Evolutionary conservation across 1,140 invertebrate species (phyloP).

Genomic region (Pachypeltis micranthus): DNA sequence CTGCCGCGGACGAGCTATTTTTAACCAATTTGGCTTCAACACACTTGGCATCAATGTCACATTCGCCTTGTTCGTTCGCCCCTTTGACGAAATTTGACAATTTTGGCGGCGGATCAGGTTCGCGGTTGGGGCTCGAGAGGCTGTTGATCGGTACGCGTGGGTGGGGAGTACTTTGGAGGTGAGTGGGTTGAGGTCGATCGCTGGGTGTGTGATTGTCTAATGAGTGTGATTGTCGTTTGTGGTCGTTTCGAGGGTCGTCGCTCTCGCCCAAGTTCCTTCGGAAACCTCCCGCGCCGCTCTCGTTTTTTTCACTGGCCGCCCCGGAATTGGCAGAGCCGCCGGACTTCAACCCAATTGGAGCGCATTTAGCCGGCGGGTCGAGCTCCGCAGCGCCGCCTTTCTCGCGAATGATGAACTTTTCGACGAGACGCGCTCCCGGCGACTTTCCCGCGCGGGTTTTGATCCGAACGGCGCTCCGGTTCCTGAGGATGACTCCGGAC

Average conservation of each 20-base stretch:
- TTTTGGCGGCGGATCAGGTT: background rate
- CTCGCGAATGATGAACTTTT: conserved; percentile 61
- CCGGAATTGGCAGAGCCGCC: background rate
- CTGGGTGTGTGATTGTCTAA: too few relatives aligned
- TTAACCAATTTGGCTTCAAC: background rate
- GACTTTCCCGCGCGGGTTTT: conserved; percentile 49
- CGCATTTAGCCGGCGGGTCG: background rate
- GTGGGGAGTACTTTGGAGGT: too few relatives aligned
- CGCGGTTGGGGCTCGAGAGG: background rate
- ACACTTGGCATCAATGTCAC: background rate
- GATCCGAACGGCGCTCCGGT: conserved; percentile 55
- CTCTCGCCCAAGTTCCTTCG: too few relatives aligned
- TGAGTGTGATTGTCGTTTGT: too few relatives aligned
- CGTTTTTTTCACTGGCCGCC: background rate
- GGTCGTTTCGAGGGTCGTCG: too few relatives aligned
- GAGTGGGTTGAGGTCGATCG: too few relatives aligned
- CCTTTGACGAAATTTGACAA: too few relatives aligned
- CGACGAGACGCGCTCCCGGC: conserved; percentile 55
- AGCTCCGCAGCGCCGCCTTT: conserved; percentile 28
- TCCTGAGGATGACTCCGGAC: conserved; percentile 47
- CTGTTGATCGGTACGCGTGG: too few relatives aligned
- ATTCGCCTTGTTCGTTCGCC: too few relatives aligned
- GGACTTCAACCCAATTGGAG: background rate
- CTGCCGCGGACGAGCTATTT: background rate
- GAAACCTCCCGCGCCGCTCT: background rate